Evolutionary conservation across 35 echinoderm and acorn worm genomes (phyloP).

Genomic region (Acanthaster planci): DNA sequence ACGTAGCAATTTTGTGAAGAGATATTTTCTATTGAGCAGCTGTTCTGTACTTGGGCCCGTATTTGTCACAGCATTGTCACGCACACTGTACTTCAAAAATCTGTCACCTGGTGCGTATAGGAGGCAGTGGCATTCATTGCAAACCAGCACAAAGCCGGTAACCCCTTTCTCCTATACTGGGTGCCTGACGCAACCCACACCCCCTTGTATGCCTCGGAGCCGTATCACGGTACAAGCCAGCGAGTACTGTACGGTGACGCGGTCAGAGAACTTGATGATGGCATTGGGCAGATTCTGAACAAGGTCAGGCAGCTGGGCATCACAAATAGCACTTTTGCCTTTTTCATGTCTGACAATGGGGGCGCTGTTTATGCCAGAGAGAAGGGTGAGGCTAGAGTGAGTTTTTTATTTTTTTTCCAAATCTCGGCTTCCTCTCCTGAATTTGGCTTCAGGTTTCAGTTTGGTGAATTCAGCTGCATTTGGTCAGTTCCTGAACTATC

Average conservation of each 20-base stretch:
- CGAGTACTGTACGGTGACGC: conserved; percentile 91
- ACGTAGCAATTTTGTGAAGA: too few relatives aligned
- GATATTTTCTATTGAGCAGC: too few relatives aligned
- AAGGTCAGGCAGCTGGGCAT: conserved; percentile 69
- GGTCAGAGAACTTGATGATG: conserved; percentile 86
- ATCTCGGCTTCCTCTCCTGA: too few relatives aligned
- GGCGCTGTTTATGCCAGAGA: conserved; percentile 66
- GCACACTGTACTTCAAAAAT: too few relatives aligned
- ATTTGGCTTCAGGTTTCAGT: too few relatives aligned
- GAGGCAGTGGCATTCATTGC: conserved; percentile 88
- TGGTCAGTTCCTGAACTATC: too few relatives aligned
- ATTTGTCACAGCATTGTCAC: too few relatives aligned
- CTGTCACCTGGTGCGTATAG: too few relatives aligned
- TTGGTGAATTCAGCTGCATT: too few relatives aligned
- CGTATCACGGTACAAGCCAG: conserved; percentile 81
- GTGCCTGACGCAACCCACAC: conserved; percentile 83
- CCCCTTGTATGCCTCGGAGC: conserved; percentile 77
- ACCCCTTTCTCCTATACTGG: conserved; percentile 95
- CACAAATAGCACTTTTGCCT: conserved; percentile 93
- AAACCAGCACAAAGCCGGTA: conserved; percentile 54
- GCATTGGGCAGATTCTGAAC: conserved; percentile 73
- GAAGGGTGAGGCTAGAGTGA: conserved; percentile 57
- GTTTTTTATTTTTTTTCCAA: too few relatives aligned
- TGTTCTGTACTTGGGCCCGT: too few relatives aligned
- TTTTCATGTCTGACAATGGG: conserved; percentile 96